Conservation (phyloP, 2,888 invertebrate species). For the Autographa pulchrina region DNA sequence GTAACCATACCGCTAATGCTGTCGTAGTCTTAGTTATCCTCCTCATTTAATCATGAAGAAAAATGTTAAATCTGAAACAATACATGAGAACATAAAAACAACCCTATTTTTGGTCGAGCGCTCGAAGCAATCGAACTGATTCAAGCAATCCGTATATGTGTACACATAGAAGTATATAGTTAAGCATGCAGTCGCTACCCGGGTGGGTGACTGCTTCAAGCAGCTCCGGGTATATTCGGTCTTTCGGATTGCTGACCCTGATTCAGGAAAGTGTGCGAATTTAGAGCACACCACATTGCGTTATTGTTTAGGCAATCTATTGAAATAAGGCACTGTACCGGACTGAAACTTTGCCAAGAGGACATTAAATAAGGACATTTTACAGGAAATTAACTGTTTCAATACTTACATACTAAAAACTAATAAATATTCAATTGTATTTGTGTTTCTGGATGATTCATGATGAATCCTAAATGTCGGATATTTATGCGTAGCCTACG, state of each 20-base stretch:
- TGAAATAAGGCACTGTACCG: background rate
- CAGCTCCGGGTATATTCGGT: no score
- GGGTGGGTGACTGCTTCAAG: no score
- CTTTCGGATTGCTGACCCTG: no score
- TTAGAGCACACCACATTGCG: no score
- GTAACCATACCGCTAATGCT: conserved; percentile 18
- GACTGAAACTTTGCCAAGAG: background rate
- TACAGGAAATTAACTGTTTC: background rate
- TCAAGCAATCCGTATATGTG: no score
- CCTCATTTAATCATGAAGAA: conserved; percentile 21
- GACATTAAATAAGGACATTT: background rate
- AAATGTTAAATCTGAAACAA: conserved; percentile 22
- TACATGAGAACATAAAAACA: background rate
- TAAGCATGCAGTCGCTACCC: no score
- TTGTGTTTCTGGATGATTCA: conserved; percentile 8
- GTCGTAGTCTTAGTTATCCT: conserved; percentile 13
- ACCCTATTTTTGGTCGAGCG: no score
- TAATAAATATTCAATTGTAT: background rate
- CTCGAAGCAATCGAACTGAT: no score
- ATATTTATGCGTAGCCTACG: background rate
- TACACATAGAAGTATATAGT: no score
- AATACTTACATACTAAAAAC: background rate
- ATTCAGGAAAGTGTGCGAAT: no score
- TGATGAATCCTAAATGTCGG: conserved; percentile 11
- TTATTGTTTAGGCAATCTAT: no score